These are phyloP conservation scores for Lateolabrax maculatus DNA, from an alignment of 2,797 vertebrate genomes.

Conservation along the genomic window DNA sequence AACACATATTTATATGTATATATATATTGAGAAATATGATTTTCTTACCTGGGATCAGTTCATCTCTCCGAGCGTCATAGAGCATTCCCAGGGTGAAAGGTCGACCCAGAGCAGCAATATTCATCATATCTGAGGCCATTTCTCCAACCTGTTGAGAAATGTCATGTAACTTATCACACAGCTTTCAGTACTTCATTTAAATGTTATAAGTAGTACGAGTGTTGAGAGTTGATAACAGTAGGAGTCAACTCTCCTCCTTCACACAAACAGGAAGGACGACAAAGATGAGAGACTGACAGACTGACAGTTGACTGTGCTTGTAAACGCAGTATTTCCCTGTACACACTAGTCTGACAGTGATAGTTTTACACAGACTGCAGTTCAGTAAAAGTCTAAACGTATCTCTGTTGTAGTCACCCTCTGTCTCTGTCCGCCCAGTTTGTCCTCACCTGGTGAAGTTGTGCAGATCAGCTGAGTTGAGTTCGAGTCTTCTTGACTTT, in stretches of 20 bases:
- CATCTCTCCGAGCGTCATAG: conserved; percentile 60
- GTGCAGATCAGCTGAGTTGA: conserved; percentile 1
- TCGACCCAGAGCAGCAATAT: conserved; percentile 50
- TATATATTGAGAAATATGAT: too few species aligned
- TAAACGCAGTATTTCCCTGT: background rate
- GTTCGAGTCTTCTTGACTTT: background rate
- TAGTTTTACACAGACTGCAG: background rate
- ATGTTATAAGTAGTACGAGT: too few species aligned
- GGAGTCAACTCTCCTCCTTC: background rate
- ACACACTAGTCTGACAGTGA: background rate
- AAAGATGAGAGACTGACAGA: too few species aligned
- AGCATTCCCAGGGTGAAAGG: conserved; percentile 71
- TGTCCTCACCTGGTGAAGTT: background rate
- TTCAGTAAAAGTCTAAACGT: background rate
- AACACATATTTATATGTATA: too few species aligned
- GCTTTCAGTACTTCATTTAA: too few species aligned
- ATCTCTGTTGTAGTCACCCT: background rate
- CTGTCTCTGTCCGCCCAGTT: background rate
- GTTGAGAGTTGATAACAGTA: background rate
- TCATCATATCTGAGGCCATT: conserved; percentile 20
- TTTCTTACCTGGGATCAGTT: conserved; percentile 65
- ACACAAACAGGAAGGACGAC: background rate
- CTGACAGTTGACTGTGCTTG: background rate
- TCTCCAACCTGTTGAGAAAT: background rate
- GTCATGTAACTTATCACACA: background rate